These are phyloP conservation scores for Calcarius ornatus DNA, from an alignment of 2,113 vertebrate genomes.

Conservation along the genomic window DNA sequence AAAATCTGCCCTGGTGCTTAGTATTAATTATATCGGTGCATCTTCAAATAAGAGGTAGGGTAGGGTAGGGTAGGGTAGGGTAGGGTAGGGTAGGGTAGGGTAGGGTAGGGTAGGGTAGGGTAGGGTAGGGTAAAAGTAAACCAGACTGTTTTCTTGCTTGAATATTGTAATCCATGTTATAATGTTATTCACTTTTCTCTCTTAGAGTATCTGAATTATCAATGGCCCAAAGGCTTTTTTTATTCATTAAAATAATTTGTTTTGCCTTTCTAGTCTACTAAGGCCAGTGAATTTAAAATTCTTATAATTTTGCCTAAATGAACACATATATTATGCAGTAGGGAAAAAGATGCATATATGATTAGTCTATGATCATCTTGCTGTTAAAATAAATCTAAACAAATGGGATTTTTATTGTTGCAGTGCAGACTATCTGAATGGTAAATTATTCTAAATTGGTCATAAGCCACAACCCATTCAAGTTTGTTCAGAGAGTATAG, in stretches of 20 bases:
- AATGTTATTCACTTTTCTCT: neutral
- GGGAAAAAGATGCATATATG: conserved; percentile 18
- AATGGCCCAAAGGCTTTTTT: conserved; percentile 8
- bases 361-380: conserved; percentile 46
- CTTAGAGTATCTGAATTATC: conserved; percentile 5
- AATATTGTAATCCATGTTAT: neutral
- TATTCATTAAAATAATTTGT: conserved; percentile 37
- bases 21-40: neutral
- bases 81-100: no score
- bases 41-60: neutral
- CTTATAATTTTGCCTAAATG: conserved; percentile 47
- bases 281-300: conserved; percentile 23
- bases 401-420: conserved; percentile 52
- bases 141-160: neutral
- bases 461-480: conserved; percentile 9
- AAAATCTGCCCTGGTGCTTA: neutral
- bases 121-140: neutral
- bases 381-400: conserved; percentile 51
- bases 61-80: no score
- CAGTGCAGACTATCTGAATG: conserved; percentile 9
- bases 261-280: conserved; percentile 43
- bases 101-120: no score
- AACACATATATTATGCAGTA: conserved; percentile 33
- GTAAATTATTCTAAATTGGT: conserved; percentile 49
- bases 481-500: neutral